phyloP scores from a whole-genome alignment of 1,140 invertebrate species.

The Drepana arcuata region DNA sequence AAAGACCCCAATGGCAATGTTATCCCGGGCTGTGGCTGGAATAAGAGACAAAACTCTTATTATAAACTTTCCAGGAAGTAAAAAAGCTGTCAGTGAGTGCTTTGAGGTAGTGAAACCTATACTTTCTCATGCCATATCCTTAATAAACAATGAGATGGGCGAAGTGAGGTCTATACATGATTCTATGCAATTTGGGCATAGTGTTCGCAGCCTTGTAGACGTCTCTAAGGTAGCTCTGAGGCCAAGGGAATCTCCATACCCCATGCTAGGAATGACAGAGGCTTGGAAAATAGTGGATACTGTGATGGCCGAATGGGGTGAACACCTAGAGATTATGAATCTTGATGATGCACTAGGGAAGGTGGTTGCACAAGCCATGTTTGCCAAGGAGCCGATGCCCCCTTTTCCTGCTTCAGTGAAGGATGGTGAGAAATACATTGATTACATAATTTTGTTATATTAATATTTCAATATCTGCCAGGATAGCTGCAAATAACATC shows the following conservation, averaged over 20 bases:
- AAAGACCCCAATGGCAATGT: constrained; percentile 87
- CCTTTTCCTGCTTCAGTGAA: constrained; percentile 96
- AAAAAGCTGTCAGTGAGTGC: constrained; percentile 90
- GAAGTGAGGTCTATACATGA: constrained; percentile 72
- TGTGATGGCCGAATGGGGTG: constrained; percentile 43
- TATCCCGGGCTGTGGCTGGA: constrained; percentile 82
- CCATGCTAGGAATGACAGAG: constrained; percentile 81
- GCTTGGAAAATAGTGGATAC: constrained; percentile 77
- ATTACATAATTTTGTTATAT: no score
- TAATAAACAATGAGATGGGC: constrained; percentile 76
- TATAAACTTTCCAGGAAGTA: constrained; percentile 94
- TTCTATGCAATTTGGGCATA: constrained; percentile 57
- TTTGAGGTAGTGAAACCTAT: constrained; percentile 78
- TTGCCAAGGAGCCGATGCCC: constrained; percentile 82
- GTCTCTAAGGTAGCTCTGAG: constrained; percentile 73
- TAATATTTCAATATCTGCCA: no score
- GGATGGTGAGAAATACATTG: constrained; percentile 80
- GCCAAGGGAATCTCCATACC: constrained; percentile 82
- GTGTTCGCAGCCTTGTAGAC: constrained; percentile 64
- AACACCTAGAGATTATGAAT: constrained; percentile 35
- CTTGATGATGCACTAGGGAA: constrained; percentile 65
- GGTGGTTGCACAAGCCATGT: constrained; percentile 77
- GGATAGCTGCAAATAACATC: no score
- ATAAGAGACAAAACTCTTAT: constrained; percentile 88
- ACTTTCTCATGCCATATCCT: constrained; percentile 87